Evolutionary conservation across 2,113 vertebrate genomes (phyloP).

Genomic region (Callipepla californica): DNA sequence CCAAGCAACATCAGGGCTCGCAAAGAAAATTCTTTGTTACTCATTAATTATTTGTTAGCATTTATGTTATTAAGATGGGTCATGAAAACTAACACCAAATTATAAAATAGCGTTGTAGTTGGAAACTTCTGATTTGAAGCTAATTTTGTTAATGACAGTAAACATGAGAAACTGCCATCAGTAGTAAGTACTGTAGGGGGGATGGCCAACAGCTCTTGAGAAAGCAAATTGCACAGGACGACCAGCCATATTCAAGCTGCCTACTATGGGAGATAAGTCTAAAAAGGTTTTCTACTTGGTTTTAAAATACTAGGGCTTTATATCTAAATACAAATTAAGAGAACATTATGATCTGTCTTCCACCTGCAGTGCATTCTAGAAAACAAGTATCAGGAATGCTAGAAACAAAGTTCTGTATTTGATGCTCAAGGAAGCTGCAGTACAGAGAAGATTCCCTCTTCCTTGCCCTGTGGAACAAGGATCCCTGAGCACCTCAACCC

Average conservation of each 20-base stretch:
- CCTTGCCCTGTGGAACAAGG: neutral
- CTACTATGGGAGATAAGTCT: neutral
- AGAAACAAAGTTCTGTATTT: neutral
- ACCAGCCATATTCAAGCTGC: neutral
- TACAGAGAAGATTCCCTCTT: neutral
- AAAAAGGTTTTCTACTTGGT: neutral
- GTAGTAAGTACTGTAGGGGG: neutral
- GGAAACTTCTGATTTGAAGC: neutral
- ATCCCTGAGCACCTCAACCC: neutral
- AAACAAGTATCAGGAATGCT: neutral
- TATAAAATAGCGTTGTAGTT: neutral
- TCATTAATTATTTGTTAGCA: neutral
- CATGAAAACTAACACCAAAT: neutral
- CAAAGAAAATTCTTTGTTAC: neutral
- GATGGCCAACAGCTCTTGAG: neutral
- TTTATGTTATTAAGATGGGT: neutral
- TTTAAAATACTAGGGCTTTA: neutral
- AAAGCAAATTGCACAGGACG: neutral
- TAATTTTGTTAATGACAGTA: neutral
- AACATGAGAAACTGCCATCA: neutral
- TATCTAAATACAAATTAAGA: neutral
- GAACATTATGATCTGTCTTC: neutral
- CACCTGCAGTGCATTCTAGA: neutral
- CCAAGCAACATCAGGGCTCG: rapidly evolving
- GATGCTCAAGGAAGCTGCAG: neutral